Conservation (phyloP, 2,113 vertebrate species). For the Girardinichthys multiradiatus region DNA sequence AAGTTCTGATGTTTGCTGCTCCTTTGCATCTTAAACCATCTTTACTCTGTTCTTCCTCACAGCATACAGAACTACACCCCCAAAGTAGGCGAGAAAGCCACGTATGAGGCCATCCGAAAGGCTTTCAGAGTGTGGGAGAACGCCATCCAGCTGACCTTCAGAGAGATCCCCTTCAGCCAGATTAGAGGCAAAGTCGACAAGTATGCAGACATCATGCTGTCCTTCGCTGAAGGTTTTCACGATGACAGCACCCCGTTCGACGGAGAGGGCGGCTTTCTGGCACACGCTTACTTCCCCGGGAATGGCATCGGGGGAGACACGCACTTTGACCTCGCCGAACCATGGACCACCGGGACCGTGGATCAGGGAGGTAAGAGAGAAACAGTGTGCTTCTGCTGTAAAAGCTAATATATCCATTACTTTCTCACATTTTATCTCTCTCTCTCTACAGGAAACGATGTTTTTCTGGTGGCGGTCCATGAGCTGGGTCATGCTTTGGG, state of each 20-base stretch:
- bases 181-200: slow-evolving; percentile 84
- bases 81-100: slow-evolving; percentile 85
- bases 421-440: not conserved
- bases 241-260: slow-evolving; percentile 94
- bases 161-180: slow-evolving; percentile 86
- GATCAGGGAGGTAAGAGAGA: slow-evolving; percentile 85
- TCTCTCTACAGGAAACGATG: slow-evolving; percentile 83
- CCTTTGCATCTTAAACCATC: not conserved
- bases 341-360: slow-evolving; percentile 86
- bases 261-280: slow-evolving; percentile 90
- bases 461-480: slow-evolving; percentile 91
- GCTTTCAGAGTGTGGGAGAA: slow-evolving; percentile 89
- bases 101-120: slow-evolving; percentile 85
- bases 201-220: slow-evolving; percentile 93
- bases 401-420: no score
- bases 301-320: slow-evolving; percentile 91
- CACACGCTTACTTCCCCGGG: slow-evolving; percentile 92
- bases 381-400: not conserved
- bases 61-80: slow-evolving; percentile 86
- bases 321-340: slow-evolving; percentile 90
- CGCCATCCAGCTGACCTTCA: slow-evolving; percentile 85
- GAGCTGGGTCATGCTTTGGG: slow-evolving; percentile 91
- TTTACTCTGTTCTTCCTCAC: slow-evolving; percentile 4
- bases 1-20: not conserved
- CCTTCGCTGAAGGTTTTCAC: slow-evolving; percentile 90